Conservation (phyloP, 2,888 invertebrate species). For the Dichetophora obliterata region DNA sequence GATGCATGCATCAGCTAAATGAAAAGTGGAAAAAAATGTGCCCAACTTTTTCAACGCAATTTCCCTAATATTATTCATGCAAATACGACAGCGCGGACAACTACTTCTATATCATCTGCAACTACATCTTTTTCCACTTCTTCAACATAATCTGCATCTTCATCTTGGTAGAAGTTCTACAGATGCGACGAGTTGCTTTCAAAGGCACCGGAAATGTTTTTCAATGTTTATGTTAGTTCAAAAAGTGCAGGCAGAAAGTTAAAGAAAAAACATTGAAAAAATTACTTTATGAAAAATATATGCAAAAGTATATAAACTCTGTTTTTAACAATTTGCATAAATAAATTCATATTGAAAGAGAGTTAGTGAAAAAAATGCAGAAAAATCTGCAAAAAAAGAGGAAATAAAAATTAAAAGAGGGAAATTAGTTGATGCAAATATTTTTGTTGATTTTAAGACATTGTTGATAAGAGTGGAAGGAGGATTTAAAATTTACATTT, state of each 20-base stretch:
- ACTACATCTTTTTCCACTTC: background rate
- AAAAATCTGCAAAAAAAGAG: background rate
- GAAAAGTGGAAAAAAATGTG: background rate
- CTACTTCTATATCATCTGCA: background rate
- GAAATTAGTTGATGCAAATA: background rate
- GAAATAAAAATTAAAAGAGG: no score
- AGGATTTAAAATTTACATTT: no score
- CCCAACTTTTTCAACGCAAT: constrained; percentile 34
- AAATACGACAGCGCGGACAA: background rate
- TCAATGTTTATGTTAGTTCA: constrained; percentile 22
- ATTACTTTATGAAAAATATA: constrained; percentile 7
- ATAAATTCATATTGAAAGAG: constrained; percentile 33
- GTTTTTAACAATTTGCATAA: constrained; percentile 31
- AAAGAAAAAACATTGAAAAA: background rate
- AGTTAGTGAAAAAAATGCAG: background rate
- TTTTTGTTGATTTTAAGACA: background rate
- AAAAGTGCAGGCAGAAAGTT: background rate
- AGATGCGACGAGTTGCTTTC: constrained; percentile 5
- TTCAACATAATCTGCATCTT: background rate
- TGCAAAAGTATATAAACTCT: constrained; percentile 29
- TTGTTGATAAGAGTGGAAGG: no score
- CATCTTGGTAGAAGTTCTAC: background rate
- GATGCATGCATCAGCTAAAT: constrained; percentile 25
- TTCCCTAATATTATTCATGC: constrained; percentile 41
- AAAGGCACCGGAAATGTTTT: constrained; percentile 12